Evolutionary conservation across 2,888 invertebrate genomes (phyloP).

Genomic region (Xanthorhoe designata): DNA sequence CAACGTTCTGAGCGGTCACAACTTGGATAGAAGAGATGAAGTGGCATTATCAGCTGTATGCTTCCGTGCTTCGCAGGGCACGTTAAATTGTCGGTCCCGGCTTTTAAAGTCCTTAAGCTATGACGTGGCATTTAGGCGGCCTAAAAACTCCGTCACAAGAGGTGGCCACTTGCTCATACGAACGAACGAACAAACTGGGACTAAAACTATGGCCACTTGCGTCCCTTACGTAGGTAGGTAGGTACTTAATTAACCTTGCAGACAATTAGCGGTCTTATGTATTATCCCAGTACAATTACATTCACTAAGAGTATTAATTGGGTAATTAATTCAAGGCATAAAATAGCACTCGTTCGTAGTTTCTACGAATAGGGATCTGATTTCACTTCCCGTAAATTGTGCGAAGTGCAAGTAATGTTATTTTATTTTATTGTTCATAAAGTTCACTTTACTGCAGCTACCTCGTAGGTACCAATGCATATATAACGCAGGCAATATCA

Average conservation of each 20-base stretch:
- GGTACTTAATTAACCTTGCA: slow-evolving; percentile 35
- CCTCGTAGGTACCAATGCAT: slow-evolving; percentile 5
- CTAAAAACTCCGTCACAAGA: too few species aligned
- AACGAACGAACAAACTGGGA: too few species aligned
- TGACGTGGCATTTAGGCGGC: too few species aligned
- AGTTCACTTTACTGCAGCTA: slow-evolving; percentile 49
- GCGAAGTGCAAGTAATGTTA: slow-evolving; percentile 42
- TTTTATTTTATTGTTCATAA: slow-evolving; percentile 47
- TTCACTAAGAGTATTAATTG: slow-evolving; percentile 40
- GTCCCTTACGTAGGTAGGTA: neutral
- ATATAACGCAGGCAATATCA: neutral
- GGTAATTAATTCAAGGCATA: slow-evolving; percentile 46
- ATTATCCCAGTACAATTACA: slow-evolving; percentile 32
- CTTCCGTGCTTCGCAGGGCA: too few species aligned
- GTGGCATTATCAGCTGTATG: too few species aligned
- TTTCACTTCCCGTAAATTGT: slow-evolving; percentile 64
- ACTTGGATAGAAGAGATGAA: too few species aligned
- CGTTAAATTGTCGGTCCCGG: too few species aligned
- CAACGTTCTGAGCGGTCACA: too few species aligned
- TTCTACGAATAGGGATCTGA: slow-evolving; percentile 61
- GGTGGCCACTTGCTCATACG: too few species aligned
- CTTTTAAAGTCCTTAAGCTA: too few species aligned
- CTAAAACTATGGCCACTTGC: neutral
- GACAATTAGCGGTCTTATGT: slow-evolving; percentile 35
- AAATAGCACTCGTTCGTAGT: slow-evolving; percentile 49